Evolutionary conservation across 30 jellyfish, hydroid and myxozoan species (phyloP), one percentile per base, ranked within the genome.

Genomic region (Chironex yamaguchii): DNA sequence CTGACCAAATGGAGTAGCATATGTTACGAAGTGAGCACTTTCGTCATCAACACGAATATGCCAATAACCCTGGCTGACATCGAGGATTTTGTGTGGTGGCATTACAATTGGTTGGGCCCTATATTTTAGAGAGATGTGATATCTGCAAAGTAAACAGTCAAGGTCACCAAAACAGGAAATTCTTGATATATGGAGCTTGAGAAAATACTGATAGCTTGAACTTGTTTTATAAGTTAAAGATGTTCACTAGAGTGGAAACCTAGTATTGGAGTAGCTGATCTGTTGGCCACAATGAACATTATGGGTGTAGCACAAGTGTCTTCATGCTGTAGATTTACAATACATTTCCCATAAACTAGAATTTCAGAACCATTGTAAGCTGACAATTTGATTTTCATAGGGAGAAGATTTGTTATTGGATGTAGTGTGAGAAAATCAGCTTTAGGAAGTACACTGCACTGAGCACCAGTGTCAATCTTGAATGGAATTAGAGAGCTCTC

Each of bases 1-100:
- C 17, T 17, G 9, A 6, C 58, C 58, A 42, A 6, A 42, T 30
- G 93, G 97, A 42, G 94, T 80, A n/a, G n/a, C n/a, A n/a, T n/a
- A n/a, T n/a, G n/a, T n/a, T n/a, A n/a, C n/a, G n/a, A n/a, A n/a
- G n/a, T n/a, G n/a, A 54, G 94, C 68, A 49, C 84, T 85, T 85
- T 85, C 90, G 0, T 85, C 95, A 85, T 70, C 89, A 14, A 90
- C 96, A 24, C 50, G 62, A 28, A 88, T 81, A 36, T 89, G 95
- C 97, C 96, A 70, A 67, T 79, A 78, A 27, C 84, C 96, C 34
- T 76, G 74, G 29, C 88, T 69, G 87, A 93, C 98, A 49, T 84
- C 90, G 31, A 75, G 66, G 12, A 67, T 32, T 11, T 32, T 17
- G 9, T 66, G 80, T 14, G 80, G 80, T 17, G 66, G 68, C 20